Base-by-base conservation (phyloP, 2,888 invertebrate species). In the Folsomia manolachei region DNA sequence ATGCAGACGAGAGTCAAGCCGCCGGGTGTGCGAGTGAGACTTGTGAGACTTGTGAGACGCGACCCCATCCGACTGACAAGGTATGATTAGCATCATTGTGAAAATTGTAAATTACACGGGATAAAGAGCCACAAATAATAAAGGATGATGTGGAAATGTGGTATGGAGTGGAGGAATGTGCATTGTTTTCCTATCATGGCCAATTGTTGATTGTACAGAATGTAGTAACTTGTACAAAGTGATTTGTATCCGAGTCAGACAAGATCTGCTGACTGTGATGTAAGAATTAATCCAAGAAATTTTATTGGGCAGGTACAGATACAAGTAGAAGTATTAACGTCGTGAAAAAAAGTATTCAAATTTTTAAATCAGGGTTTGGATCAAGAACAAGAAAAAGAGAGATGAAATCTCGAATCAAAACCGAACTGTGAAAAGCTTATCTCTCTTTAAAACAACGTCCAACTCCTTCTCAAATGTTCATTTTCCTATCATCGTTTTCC, bases 31-130 rank as follows among this genome's bases (percentile, higher is more conserved):
- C n/a, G n/a, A n/a, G n/a, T n/a, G n/a, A n/a, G n/a, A n/a, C n/a
- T n/a, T n/a, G n/a, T n/a, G n/a, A n/a, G n/a, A n/a, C n/a, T n/a
- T n/a, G n/a, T n/a, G n/a, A n/a, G n/a, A n/a, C n/a, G n/a, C 4
- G 39, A 39, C 39, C 14, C 39, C 39, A 14, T 39, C 39, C 39
- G 56, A 7, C 21, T 56, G 56, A 56, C 56, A 56, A 56, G 56
- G 56, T 56, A 56, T 56, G 56, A 56, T 56, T 56, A 56, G 56
- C 56, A 56, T 56, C 56, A 56, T 21, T 56, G 56, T 56, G 21
- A 18, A 56, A 56, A 56, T 56, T 56, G 56, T 56, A 56, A 56
- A 56, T 56, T 56, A 56, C 56, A 56, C 21, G 56, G 19, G n/a
- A 9, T 14, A 7, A 56, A 56, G 56, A 56, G 56, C 56, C 56